Evolutionary conservation across 2,113 vertebrate genomes (phyloP).

Genomic region (Heterotis niloticus): DNA sequence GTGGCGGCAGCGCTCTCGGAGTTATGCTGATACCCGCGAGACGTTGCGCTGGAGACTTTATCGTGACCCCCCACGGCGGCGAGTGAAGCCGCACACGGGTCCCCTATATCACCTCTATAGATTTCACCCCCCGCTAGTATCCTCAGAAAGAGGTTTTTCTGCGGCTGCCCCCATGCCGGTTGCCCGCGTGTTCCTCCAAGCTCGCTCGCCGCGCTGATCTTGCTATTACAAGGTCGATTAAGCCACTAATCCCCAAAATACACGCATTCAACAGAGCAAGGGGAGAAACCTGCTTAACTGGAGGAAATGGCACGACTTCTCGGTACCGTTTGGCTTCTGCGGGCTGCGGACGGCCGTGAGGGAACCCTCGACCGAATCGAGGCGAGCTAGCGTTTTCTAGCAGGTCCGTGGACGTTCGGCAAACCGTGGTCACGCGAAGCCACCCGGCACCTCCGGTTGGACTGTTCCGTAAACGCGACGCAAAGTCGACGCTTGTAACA

Average conservation of each 20-base stretch:
- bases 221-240: slow-evolving; percentile 78
- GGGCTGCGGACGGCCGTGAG: not conserved
- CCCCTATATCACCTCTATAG: slow-evolving; percentile 8
- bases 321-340: not conserved
- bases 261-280: slow-evolving; percentile 60
- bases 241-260: slow-evolving; percentile 76
- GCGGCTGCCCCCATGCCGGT: not conserved
- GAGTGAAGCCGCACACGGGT: slow-evolving; percentile 29
- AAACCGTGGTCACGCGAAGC: not conserved
- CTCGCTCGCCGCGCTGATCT: slow-evolving; percentile 69
- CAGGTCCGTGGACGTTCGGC: not conserved
- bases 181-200: slow-evolving; percentile 50
- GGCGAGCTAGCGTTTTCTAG: not conserved
- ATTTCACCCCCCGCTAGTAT: not conserved
- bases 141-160: slow-evolving; percentile 12
- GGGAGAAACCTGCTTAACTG: slow-evolving; percentile 38
- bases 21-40: slow-evolving; percentile 54
- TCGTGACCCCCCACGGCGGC: slow-evolving; percentile 11
- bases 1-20: slow-evolving; percentile 32
- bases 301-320: slow-evolving; percentile 53
- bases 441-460: not conserved
- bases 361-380: not conserved
- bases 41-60: slow-evolving; percentile 53
- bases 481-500: not conserved
- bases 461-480: too few relatives aligned